These are phyloP conservation scores for Heptranchias perlo DNA, from an alignment of 2,113 vertebrate genomes.

Conservation along the genomic window DNA sequence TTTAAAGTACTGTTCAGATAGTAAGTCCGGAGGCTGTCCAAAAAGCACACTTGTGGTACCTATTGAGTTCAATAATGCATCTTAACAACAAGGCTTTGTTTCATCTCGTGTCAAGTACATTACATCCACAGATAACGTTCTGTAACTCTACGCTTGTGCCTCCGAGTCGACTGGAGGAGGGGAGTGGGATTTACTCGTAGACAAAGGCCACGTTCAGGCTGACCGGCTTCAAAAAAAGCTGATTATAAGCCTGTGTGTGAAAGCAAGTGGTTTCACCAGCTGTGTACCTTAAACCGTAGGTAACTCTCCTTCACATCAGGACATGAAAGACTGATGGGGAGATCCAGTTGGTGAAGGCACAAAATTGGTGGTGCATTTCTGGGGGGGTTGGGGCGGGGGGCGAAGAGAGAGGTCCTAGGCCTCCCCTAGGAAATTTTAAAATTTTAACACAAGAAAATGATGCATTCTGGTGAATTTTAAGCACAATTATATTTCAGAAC, in stretches of 20 bases:
- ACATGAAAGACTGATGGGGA: not conserved
- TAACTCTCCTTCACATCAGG: not conserved
- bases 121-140: too few relatives aligned
- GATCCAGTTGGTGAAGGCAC: not conserved
- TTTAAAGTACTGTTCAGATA: not conserved
- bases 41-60: not conserved
- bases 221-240: too few relatives aligned
- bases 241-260: not conserved
- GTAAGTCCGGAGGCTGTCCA: not conserved
- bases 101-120: not conserved
- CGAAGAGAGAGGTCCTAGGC: too few relatives aligned
- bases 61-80: not conserved
- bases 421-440: not conserved
- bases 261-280: not conserved
- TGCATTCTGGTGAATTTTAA: too few relatives aligned
- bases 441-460: not conserved
- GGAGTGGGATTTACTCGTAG: not conserved
- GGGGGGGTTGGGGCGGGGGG: not conserved
- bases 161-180: not conserved
- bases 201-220: too few relatives aligned
- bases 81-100: not conserved
- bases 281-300: not conserved
- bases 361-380: not conserved
- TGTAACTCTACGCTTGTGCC: not conserved
- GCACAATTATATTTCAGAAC: not conserved